These are phyloP conservation scores for Tetraneura akinire DNA, from an alignment of 1,140 invertebrate genomes.

Conservation along the genomic window DNA sequence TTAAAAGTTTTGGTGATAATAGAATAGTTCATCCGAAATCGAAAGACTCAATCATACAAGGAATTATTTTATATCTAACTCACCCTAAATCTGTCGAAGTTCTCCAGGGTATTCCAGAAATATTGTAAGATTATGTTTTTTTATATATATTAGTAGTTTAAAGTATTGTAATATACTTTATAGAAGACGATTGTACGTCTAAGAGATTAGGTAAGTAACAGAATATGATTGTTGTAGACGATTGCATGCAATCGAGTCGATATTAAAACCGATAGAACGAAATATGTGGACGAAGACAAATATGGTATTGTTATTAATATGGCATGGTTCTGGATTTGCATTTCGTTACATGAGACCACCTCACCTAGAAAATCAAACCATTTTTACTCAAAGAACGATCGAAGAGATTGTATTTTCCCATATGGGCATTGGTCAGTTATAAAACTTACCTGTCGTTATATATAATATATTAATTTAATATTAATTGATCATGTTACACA, in stretches of 20 bases:
- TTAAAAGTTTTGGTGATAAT: neutral
- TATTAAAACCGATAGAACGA: neutral
- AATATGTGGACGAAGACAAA: conserved; percentile 19
- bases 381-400: neutral
- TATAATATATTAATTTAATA: too few relatives aligned
- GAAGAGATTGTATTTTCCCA: conserved; percentile 29
- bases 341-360: conserved; percentile 14
- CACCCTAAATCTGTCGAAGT: neutral
- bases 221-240: neutral
- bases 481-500: too few relatives aligned
- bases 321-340: conserved; percentile 33
- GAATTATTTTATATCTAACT: conserved; percentile 18
- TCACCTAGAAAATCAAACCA: neutral
- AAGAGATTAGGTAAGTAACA: too few relatives aligned
- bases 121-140: neutral
- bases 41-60: conserved; percentile 17
- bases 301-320: conserved; percentile 39
- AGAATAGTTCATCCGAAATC: conserved; percentile 32
- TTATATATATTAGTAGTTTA: too few relatives aligned
- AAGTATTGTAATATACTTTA: too few relatives aligned
- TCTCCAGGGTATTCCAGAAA: neutral
- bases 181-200: too few relatives aligned
- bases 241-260: conserved; percentile 4
- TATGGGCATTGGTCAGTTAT: neutral
- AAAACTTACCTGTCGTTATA: too few relatives aligned